Evolutionary conservation across 2,797 vertebrate species (phyloP), one percentile per base, ranked within the genome.

Genomic region (Borostomias antarcticus): DNA sequence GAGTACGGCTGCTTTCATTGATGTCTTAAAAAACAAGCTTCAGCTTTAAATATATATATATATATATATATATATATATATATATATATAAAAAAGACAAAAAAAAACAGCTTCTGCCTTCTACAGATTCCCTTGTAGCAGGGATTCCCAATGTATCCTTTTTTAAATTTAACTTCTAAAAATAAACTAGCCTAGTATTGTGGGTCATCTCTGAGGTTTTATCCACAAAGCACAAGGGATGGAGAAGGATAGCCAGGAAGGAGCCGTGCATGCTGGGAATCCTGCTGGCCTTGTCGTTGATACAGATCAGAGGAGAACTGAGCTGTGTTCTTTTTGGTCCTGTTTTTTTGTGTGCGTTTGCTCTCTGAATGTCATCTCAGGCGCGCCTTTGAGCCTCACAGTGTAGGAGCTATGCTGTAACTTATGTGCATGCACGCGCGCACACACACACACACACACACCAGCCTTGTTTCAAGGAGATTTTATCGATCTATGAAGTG

Each of bases 21-120:
- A 83, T 87, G 82, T 90, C 85, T 81, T 86, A 82, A 83, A 88
- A 76, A 68, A 79, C 70, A 84, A 79, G 83, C 80, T 89, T 85
- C 79, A 83, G 87, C 85, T 89, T 89, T 85, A 74, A n/a, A n/a
- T n/a, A n/a, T n/a, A n/a, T n/a, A n/a, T n/a, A n/a, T n/a, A n/a
- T n/a, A n/a, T n/a, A n/a, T n/a, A n/a, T n/a, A n/a, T n/a, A n/a
- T n/a, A n/a, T n/a, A n/a, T n/a, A n/a, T n/a, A n/a, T n/a, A n/a
- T n/a, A n/a, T n/a, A n/a, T 69, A 69, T 68, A 70, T 45, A 43
- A 67, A 73, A 78, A 40, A 40, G 8, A 8, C 70, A 66, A 72
- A 68, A 50, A 48, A 70, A 75, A 79, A 4, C 0, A 82, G 67
- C 78, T 78, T 82, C 74, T 81, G 77, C 80, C 73, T 40, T 81